Evolutionary conservation across 2,113 vertebrate genomes (phyloP), one percentile per base, ranked within the genome.

Genomic region (Gadus macrocephalus): DNA sequence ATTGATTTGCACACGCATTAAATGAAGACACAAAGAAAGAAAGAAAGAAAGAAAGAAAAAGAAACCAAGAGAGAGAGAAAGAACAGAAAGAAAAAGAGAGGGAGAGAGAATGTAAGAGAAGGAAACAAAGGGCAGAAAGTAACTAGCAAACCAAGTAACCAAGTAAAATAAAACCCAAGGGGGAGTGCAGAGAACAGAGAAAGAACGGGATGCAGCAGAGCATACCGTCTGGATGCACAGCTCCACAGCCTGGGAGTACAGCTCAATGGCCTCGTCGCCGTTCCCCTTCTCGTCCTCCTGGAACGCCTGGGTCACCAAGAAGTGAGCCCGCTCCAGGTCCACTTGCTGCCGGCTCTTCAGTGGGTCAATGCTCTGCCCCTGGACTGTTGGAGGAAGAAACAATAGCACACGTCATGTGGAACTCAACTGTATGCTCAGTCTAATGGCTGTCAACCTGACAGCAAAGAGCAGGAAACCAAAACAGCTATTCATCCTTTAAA

Each of bases 221-320:
- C 91, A 78, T 90, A 98, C 97, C 22, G 97, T 94, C 89, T 93
- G 93, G 72, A 99, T 93, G 90, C 97, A 98, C 78, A 99, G 93
- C 74, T 98, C 97, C 86, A 99, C 96, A 0, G 95, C 97, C 90
- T 98, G 95, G 3, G 95, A 95, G 88, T 99, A 99, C 66, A 99
- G 81, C 68, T 99, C 96, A 49, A 99, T 79, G 5, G 97, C 97
- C 85, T 98, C 97, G 19, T 96, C 97, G 3, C 83, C 79, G 19
- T 96, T 98, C 69, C 92, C 94, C 84, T 97, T 96, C 70, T 95
- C 96, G 66, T 98, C 97, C 86, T 99, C 97, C 56, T 98, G 94
- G 79, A 99, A 99, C 42, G 97, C 97, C 87, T 99, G 96, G 0
- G 95, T 99, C 71, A 99, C 97, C 64, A 99, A 92, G 86, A 99